Base-by-base conservation (phyloP, 1,140 invertebrate genomes). In the Drosophila guanche region DNA sequence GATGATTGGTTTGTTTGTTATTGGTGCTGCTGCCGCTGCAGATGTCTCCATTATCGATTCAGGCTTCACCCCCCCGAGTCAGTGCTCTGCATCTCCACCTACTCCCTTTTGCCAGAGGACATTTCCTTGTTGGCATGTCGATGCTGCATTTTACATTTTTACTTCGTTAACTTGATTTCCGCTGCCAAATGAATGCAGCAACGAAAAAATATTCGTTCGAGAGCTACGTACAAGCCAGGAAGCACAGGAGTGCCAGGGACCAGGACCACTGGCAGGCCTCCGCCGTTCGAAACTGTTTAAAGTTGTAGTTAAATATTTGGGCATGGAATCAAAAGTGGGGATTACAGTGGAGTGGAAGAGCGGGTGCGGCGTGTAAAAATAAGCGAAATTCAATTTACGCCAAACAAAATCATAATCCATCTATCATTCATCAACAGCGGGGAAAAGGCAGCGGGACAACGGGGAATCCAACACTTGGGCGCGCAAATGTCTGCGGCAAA, bases 331-430 rank as follows among this genome's bases (percentile, higher is more conserved):
- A 41, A 22, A 27, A 40, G 23, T 25, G 20, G 23, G 33, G 33
- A 33, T 10, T 37, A 69, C 37, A 46, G 58, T 20, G 16, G 16
- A 20, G 16, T 20, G 16, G 16, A 37, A 14, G 25, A 41, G n/a
- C 27, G 41, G n/a, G 27, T 55, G 76, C 55, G 63, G 71, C 45
- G 41, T 65, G 58, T 53, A 60, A 63, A 81, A 89, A 88, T 89
- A 77, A 70, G 65, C 67, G 61, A 90, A 90, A 90, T 90, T 90
- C 88, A 90, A 90, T 90, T 90, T 90, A 81, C 89, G 88, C 76
- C 85, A 89, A 89, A 89, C 85, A 89, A 85, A 89, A 90, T 90
- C 84, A 90, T 90, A 90, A 90, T 90, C 88, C 88, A 90, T 90
- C 88, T 90, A 90, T 90, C 88, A 90, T 90, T 90, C 88, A 90